Evolutionary conservation across 1,140 invertebrate genomes (phyloP).

Genomic region (Brachionus koreanus): DNA sequence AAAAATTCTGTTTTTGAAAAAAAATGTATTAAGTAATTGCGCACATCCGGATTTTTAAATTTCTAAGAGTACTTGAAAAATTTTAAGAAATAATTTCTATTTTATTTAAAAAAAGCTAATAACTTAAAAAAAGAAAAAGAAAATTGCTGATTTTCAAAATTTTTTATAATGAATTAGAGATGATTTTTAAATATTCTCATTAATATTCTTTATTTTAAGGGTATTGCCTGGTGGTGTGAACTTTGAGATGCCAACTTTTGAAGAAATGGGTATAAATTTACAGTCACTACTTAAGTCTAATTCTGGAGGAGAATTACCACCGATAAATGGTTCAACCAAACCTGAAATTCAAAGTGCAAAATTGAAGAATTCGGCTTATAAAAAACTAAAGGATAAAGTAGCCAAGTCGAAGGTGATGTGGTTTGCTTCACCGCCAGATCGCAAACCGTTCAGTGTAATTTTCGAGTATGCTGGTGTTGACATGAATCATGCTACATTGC

Average conservation of each 20-base stretch:
- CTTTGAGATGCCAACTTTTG: slow-evolving; percentile 42
- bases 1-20: not conserved
- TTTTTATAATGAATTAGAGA: not conserved
- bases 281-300: not conserved
- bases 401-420: slow-evolving; percentile 27
- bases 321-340: slow-evolving; percentile 14
- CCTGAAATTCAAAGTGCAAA: not conserved
- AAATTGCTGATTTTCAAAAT: not conserved
- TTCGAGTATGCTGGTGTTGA: slow-evolving; percentile 40
- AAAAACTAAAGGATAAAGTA: slow-evolving; percentile 41
- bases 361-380: slow-evolving; percentile 32
- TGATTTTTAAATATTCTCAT: not conserved
- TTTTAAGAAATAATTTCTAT: not conserved
- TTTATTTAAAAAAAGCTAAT: not conserved
- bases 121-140: not conserved
- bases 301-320: slow-evolving; percentile 9
- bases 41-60: not conserved
- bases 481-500: slow-evolving; percentile 11
- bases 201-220: not conserved
- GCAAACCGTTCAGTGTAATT: slow-evolving; percentile 25
- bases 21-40: not conserved
- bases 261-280: slow-evolving; percentile 40
- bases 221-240: slow-evolving; percentile 36
- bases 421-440: slow-evolving; percentile 24
- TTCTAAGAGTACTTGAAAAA: not conserved